Evolutionary conservation across 1,140 invertebrate genomes (phyloP), one percentile per base, ranked within the genome.

Genomic region (Goniozus legneri): DNA sequence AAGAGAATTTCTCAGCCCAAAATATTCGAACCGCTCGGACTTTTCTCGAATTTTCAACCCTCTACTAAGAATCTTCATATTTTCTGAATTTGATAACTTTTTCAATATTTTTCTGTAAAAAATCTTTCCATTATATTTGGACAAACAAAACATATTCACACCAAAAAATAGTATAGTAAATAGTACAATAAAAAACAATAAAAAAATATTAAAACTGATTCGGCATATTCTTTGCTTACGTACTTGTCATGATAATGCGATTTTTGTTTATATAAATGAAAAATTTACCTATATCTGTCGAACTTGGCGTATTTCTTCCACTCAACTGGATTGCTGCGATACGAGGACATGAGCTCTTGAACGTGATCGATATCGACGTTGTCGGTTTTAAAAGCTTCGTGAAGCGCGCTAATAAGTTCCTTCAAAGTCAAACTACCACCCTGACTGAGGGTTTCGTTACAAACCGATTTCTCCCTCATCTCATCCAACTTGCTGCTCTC

Each of bases 261-360:
- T 6, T 4, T 27, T 27, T 27, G 10, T 27, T 27, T 27, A 33
- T 13, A 42, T 13, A 35, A 41, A 32, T 22, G 8, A 15, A 36
- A 36, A 8, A 71, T 70, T 82, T 77, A 94, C 91, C 89, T 90
- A 70, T 89, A 89, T 65, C 88, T 82, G 71, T 98, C 94, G 67
- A 93, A 98, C 69, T 96, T 96, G 10, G 94, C 94, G 64, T 84
- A 98, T 67, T 93, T 92, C 62, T 83, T 89, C 95, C 95, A 98
- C 36, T 98, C 94, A 7, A 80, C 77, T 0, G 85, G 84, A 62
- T 95, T 91, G 16, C 89, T 93, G 66, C 88, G 90, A 73, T 98
- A 98, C 0, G 83, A 78, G 0, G 79, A 65, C 86, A 98, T 91
- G 14, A 97, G 63, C 35, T 86, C 80, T 56, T 88, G 81, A 2